These are phyloP conservation scores for Agrochola macilenta DNA, from an alignment of 2,888 invertebrate species.

Conservation along the genomic window DNA sequence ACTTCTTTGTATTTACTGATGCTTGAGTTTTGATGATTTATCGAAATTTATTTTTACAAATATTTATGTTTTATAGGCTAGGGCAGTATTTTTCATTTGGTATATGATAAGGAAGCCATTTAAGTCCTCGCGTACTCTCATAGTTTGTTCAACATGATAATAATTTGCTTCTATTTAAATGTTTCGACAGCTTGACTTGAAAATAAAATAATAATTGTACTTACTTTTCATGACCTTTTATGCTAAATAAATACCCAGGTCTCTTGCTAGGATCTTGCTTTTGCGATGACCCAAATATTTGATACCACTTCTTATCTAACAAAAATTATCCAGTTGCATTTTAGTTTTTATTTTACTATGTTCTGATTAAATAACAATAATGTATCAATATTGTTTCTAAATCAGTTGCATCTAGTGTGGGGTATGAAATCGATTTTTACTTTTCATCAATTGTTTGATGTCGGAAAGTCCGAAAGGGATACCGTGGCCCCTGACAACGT, in stretches of 20 bases:
- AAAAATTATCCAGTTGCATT: slow-evolving; percentile 2
- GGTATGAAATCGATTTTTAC: too few species aligned
- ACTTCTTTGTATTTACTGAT: slow-evolving; percentile 34
- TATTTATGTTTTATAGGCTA: slow-evolving; percentile 45
- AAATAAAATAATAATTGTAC: slow-evolving; percentile 11
- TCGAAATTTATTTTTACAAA: slow-evolving; percentile 46
- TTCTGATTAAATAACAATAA: not conserved
- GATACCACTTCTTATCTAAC: not conserved
- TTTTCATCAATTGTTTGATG: too few species aligned
- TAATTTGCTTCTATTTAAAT: slow-evolving; percentile 33
- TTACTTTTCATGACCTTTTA: not conserved
- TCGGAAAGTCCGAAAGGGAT: too few species aligned
- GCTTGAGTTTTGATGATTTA: slow-evolving; percentile 42
- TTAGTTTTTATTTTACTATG: not conserved
- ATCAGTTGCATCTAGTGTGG: too few species aligned
- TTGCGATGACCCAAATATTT: not conserved
- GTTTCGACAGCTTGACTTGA: slow-evolving; percentile 36
- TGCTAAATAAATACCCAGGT: not conserved
- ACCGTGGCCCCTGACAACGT: too few species aligned
- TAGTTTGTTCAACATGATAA: slow-evolving; percentile 12
- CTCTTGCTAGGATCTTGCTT: not conserved
- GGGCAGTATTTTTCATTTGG: slow-evolving; percentile 26
- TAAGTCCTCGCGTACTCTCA: slow-evolving; percentile 29
- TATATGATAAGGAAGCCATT: slow-evolving; percentile 52
- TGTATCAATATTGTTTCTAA: not conserved